Conservation (phyloP, 1,140 invertebrate species). For the Hesperophylax magnus region DNA sequence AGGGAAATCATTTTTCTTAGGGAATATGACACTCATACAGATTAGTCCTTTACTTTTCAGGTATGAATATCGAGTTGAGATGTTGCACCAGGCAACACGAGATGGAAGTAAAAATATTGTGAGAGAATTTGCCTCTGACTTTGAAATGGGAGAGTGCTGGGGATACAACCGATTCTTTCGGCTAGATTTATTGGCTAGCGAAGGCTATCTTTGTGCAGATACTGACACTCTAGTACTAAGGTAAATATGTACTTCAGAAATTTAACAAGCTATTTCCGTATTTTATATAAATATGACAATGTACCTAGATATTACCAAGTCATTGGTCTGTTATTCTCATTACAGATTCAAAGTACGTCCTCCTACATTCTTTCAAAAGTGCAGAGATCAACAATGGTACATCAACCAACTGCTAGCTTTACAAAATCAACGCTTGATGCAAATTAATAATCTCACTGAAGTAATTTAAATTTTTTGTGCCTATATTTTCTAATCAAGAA, state of each 20-base stretch:
- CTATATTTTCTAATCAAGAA: too few relatives aligned
- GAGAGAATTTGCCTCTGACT: constrained; percentile 93
- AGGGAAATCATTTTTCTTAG: not conserved
- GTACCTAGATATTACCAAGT: too few relatives aligned
- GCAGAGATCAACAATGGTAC: constrained; percentile 95
- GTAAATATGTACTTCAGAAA: constrained; percentile 60
- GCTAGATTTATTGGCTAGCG: constrained; percentile 89
- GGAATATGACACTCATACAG: not conserved
- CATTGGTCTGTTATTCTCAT: not conserved
- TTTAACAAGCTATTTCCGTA: too few relatives aligned
- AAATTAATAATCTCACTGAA: constrained; percentile 90
- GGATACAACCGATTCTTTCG: constrained; percentile 96
- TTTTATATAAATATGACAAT: too few relatives aligned
- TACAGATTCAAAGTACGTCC: constrained; percentile 91
- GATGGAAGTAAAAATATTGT: constrained; percentile 94
- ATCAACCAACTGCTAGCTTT: constrained; percentile 87
- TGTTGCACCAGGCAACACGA: constrained; percentile 91
- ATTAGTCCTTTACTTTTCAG: constrained; percentile 65
- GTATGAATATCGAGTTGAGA: constrained; percentile 95
- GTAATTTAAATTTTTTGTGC: constrained; percentile 62
- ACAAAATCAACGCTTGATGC: constrained; percentile 84
- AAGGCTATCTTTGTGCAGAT: constrained; percentile 88
- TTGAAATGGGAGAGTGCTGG: constrained; percentile 98
- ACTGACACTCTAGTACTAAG: constrained; percentile 82
- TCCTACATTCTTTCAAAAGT: constrained; percentile 94